Conservation (phyloP, 2,113 vertebrate genomes). For the Triplophysa dalaica region DNA sequence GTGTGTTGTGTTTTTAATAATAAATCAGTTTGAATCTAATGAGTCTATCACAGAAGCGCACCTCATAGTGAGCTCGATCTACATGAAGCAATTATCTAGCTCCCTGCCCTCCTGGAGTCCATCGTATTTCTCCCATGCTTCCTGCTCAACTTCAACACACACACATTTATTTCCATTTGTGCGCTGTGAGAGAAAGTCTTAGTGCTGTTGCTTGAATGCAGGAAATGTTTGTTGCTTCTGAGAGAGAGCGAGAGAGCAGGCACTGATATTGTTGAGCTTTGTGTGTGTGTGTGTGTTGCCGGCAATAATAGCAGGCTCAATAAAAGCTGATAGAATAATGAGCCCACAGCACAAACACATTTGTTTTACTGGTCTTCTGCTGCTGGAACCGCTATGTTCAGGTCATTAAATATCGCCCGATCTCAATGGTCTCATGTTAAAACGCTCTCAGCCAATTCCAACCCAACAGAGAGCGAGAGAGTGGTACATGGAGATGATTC, state of each 20-base stretch:
- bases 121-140: not conserved
- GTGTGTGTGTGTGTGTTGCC: not conserved
- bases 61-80: conserved; percentile 25
- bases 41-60: conserved; percentile 12
- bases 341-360: conserved; percentile 29
- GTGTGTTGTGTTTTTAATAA: conserved; percentile 23
- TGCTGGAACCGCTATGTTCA: conserved; percentile 7
- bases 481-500: not conserved
- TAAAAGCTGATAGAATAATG: conserved; percentile 38
- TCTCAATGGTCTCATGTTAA: conserved; percentile 22
- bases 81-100: conserved; percentile 21
- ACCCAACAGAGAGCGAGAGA: not conserved
- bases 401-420: conserved; percentile 40
- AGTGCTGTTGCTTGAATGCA: conserved; percentile 4
- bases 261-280: not conserved
- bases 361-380: conserved; percentile 39
- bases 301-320: conserved; percentile 26
- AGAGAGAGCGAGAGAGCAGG: not conserved
- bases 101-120: conserved; percentile 10
- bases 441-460: conserved; percentile 18
- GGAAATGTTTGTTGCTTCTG: not conserved
- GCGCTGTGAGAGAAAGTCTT: not conserved
- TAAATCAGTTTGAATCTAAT: conserved; percentile 18
- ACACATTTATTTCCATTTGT: not conserved
- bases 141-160: not conserved